Evolutionary conservation across 64 coral and sea anemone species (phyloP).

Genomic region (Montipora foliosa): DNA sequence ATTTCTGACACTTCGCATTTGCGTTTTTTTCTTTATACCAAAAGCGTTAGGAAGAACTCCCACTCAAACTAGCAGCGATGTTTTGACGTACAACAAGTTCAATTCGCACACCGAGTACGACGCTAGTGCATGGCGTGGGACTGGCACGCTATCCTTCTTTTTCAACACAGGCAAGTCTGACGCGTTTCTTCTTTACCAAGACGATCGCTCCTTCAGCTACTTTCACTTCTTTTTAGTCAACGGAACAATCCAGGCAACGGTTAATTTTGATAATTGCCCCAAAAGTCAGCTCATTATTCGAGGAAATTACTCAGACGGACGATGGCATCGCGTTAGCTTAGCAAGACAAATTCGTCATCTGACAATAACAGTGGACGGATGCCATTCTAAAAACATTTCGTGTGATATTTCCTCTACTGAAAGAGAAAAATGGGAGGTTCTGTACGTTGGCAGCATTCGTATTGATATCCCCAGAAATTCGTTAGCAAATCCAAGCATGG

Average conservation of each 20-base stretch:
- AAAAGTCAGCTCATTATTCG: conserved; percentile 6
- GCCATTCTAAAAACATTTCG: neutral
- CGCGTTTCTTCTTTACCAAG: conserved; percentile 76
- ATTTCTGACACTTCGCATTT: neutral
- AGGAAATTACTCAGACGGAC: conserved; percentile 74
- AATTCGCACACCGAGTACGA: neutral
- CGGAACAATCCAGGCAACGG: conserved; percentile 68
- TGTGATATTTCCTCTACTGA: neutral
- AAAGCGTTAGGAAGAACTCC: neutral
- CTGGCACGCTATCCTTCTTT: conserved; percentile 52
- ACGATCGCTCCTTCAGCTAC: conserved; percentile 62
- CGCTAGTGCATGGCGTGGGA: neutral
- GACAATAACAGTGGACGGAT: conserved; percentile 60
- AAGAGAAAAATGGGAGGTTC: neutral
- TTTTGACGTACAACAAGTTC: conserved; percentile 7
- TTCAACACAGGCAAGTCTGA: conserved; percentile 38
- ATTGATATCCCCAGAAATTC: neutral
- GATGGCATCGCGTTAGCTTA: conserved; percentile 78
- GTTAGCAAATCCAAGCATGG: conserved; percentile 38
- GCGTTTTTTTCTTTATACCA: neutral
- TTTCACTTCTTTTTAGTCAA: conserved; percentile 84
- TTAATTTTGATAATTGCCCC: conserved; percentile 58
- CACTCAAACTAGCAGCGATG: neutral
- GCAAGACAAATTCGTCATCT: conserved; percentile 20
- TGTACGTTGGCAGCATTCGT: conserved; percentile 61